Evolutionary conservation across 1,140 invertebrate genomes (phyloP), one percentile per base, ranked within the genome.

Genomic region (Bombus pascuorum): DNA sequence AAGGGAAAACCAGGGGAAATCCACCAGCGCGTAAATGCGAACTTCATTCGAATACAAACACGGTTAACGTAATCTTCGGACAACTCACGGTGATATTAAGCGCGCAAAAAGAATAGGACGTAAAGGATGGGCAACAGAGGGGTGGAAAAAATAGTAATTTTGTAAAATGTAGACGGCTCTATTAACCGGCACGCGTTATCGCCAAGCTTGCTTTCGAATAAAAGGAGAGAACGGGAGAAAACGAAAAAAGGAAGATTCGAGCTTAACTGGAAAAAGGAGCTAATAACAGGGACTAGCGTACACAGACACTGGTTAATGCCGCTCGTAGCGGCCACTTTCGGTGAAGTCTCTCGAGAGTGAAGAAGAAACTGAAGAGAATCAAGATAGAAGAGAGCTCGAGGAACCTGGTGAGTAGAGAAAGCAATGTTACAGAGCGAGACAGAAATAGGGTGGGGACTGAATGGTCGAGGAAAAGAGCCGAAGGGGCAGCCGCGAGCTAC

Each of bases 401-500:
- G 44, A n/a, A 37, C 37, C 34, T 44, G 53, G 70, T 13, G n/a
- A 22, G 12, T 8, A 10, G 62, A 13, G 15, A 12, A 18, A 13
- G 25, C 47, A 53, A 22, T 5, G 18, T 53, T 53, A n/a, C 13
- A 28, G 34, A 39, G 37, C 8, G 25, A 77, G 25, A 62, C 9
- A 34, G 57, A 81, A 59, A 81, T 13, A 37, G 68, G 28, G 37
- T 15, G 18, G 28, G n/a, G 34, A 82, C 80, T 89, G 86, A 90
- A 88, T 91, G 77, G 89, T 72, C 82, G 82, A 83, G 68, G 79
- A 83, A 77, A 86, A 86, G 87, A 75, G 77, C 75, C 82, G 86
- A 77, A 72, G 72, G 87, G 85, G 53, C 85, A 70, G 88, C 84
- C 81, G 85, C 81, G 65, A 74, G 88, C 88, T 79, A 87, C 86